These are phyloP conservation scores for Stenodera caucasica DNA, from an alignment of 2,888 invertebrate species.

Conservation along the genomic window DNA sequence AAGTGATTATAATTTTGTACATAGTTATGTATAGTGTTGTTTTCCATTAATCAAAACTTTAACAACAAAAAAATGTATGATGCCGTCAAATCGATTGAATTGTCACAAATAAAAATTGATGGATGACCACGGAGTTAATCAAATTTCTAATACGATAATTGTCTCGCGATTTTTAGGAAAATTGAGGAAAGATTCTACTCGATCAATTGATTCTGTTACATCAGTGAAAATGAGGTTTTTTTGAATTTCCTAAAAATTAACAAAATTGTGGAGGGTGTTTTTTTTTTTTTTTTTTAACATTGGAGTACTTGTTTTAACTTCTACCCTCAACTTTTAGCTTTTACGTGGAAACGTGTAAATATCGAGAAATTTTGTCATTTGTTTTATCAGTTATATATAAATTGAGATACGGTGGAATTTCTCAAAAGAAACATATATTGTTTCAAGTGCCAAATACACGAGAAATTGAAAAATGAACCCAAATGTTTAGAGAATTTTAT, in stretches of 20 bases:
- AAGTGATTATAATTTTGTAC: constrained; percentile 24
- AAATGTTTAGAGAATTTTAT: constrained; percentile 1
- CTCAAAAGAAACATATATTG: constrained; percentile 28
- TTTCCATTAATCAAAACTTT: constrained; percentile 27
- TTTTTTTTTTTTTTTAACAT: too few species aligned
- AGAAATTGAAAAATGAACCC: neutral
- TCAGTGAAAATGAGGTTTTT: too few species aligned
- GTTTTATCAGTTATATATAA: neutral
- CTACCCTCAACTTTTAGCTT: constrained; percentile 10
- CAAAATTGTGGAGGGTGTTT: too few species aligned
- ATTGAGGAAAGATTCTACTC: too few species aligned
- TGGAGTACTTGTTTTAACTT: too few species aligned
- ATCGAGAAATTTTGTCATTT: constrained; percentile 24
- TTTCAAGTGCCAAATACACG: constrained; percentile 35
- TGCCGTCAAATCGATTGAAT: neutral
- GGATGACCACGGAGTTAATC: neutral
- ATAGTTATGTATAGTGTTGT: constrained; percentile 26
- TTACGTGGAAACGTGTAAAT: constrained; percentile 21
- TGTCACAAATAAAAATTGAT: neutral
- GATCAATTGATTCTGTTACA: too few species aligned
- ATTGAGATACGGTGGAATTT: constrained; percentile 21
- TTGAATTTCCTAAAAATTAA: too few species aligned
- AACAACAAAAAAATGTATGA: neutral
- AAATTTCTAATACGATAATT: too few species aligned
- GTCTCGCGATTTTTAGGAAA: too few species aligned